These are phyloP conservation scores for Drosophila ohnishii DNA, from an alignment of 1,140 invertebrate genomes.

Conservation along the genomic window DNA sequence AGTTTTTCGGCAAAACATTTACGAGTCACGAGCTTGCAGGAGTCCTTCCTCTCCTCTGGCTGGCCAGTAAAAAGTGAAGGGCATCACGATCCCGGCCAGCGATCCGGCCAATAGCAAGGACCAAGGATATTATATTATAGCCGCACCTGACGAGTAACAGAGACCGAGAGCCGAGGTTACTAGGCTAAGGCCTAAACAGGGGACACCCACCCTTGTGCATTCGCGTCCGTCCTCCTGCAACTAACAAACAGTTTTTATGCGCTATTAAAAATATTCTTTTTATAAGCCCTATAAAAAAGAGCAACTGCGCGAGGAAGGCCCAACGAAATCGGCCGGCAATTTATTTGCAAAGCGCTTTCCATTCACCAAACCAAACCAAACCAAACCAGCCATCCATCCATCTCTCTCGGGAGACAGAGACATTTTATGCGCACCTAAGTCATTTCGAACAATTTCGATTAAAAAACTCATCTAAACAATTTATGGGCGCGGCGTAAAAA, in stretches of 20 bases:
- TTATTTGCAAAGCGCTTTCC: constrained; percentile 60
- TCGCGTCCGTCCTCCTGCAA: constrained; percentile 13
- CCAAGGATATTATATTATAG: background rate
- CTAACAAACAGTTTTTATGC: constrained; percentile 80
- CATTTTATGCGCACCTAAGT: constrained; percentile 82
- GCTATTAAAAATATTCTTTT: constrained; percentile 82
- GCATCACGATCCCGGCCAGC: constrained; percentile 17
- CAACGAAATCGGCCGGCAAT: constrained; percentile 64
- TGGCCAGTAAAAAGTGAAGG: constrained; percentile 75
- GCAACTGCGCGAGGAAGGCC: constrained; percentile 19
- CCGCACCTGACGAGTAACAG: constrained; percentile 7
- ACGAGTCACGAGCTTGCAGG: constrained; percentile 49
- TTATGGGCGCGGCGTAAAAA: constrained; percentile 82
- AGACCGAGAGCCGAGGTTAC: constrained; percentile 1
- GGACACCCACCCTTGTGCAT: background rate
- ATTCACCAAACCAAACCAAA: constrained; percentile 13
- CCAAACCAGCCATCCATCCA: background rate
- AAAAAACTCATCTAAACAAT: constrained; percentile 83
- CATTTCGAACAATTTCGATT: constrained; percentile 83
- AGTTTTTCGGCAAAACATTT: constrained; percentile 73
- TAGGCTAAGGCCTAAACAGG: constrained; percentile 20
- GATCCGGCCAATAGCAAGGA: constrained; percentile 16
- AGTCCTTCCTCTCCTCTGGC: constrained; percentile 26
- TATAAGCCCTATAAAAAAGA: constrained; percentile 80
- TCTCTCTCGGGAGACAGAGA: constrained; percentile 54